Percentiles rank a stretch among this genome's conserved stretches.
Evolutionary conservation across 2,797 vertebrate genomes (phyloP).

Genomic region (Poeciliopsis presidionis): DNA sequence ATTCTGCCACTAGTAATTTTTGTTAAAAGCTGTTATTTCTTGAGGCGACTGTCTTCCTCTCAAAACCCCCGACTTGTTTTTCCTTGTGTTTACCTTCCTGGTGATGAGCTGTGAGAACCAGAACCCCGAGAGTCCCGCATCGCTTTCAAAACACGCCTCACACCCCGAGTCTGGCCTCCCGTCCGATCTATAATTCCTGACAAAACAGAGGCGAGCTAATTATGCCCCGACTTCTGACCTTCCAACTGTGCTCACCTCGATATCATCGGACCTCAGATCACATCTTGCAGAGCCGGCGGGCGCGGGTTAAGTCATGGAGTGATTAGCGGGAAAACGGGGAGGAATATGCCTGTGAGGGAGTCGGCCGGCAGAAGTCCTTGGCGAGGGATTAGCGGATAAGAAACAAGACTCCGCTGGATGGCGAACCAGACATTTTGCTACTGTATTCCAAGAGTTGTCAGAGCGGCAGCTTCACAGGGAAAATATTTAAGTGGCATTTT

Average conservation of each 20-base stretch:
- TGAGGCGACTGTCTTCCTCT: not conserved
- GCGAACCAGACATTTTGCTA: slow-evolving; percentile 34
- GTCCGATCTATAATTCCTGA: slow-evolving; percentile 49
- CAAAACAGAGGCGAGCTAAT: slow-evolving; percentile 60
- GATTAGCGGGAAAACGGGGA: slow-evolving; percentile 39
- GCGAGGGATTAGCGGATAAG: slow-evolving; percentile 60
- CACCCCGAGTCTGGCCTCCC: slow-evolving; percentile 4
- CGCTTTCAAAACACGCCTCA: slow-evolving; percentile 11
- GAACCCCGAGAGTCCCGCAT: not conserved
- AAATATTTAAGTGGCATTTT: slow-evolving; percentile 28
- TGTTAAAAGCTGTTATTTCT: not conserved
- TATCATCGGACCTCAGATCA: slow-evolving; percentile 61
- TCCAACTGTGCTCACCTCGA: slow-evolving; percentile 52
- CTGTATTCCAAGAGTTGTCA: slow-evolving; percentile 40
- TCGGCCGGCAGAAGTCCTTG: slow-evolving; percentile 64
- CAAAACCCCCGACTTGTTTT: slow-evolving; percentile 6
- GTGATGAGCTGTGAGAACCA: slow-evolving; percentile 23
- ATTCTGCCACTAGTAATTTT: not conserved
- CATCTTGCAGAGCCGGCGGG: slow-evolving; percentile 49
- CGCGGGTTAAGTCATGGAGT: slow-evolving; percentile 52
- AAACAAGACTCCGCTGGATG: slow-evolving; percentile 40
- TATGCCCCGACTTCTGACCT: slow-evolving; percentile 64
- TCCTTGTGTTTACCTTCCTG: slow-evolving; percentile 20
- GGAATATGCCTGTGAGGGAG: slow-evolving; percentile 51
- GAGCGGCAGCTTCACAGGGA: slow-evolving; percentile 42